Evolutionary conservation across 2,113 vertebrate genomes (phyloP).

Genomic region (Ammospiza nelsoni): DNA sequence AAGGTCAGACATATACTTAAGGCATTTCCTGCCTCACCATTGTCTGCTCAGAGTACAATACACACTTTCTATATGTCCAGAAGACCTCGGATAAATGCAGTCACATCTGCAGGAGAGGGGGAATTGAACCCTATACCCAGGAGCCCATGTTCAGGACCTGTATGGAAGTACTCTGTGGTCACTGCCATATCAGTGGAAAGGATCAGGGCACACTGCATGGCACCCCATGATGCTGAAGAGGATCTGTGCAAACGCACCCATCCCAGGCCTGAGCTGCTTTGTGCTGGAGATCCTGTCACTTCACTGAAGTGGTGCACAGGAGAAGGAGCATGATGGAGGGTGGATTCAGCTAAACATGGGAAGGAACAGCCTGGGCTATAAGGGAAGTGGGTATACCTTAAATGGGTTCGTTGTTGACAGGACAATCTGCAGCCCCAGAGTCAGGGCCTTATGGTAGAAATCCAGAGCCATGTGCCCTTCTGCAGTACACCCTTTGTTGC

Average conservation of each 20-base stretch:
- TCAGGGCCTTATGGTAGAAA: neutral
- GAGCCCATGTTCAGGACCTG: neutral
- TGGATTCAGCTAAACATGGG: rapidly evolving
- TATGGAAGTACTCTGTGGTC: rapidly evolving
- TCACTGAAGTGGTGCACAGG: neutral
- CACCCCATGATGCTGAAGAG: neutral
- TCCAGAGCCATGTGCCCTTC: neutral
- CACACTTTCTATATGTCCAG: neutral
- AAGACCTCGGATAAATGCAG: neutral
- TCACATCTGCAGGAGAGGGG: neutral
- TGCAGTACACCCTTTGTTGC: neutral
- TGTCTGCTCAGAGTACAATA: neutral
- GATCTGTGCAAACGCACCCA: neutral
- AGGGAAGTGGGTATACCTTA: neutral
- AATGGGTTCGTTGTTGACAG: neutral
- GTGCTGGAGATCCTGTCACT: neutral
- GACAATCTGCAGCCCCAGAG: neutral
- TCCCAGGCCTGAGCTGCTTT: neutral
- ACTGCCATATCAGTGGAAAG: neutral
- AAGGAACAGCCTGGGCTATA: neutral
- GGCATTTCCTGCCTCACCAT: neutral
- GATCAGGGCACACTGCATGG: neutral
- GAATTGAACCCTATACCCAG: neutral
- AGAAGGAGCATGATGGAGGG: neutral
- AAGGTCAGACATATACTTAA: neutral